These are phyloP conservation scores for Frankliniella intonsa DNA, from an alignment of 2,888 invertebrate genomes.

Conservation along the genomic window DNA sequence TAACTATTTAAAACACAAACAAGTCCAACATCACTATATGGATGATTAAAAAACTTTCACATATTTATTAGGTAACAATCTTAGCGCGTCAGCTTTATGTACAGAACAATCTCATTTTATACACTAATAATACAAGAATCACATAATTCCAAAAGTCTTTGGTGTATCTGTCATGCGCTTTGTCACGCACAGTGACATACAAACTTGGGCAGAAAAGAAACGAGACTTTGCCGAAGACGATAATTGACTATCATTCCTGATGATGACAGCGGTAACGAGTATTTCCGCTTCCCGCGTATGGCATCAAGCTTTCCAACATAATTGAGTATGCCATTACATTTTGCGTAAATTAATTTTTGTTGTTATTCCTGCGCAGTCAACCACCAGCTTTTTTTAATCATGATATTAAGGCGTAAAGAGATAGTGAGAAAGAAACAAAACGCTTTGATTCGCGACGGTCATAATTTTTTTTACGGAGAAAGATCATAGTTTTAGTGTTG, in stretches of 20 bases:
- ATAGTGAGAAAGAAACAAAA: no score
- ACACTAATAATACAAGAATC: slow-evolving; percentile 12
- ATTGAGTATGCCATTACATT: no score
- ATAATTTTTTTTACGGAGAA: no score
- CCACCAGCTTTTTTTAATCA: no score
- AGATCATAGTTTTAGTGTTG: background rate
- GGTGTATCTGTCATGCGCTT: slow-evolving; percentile 8
- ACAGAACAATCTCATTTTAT: background rate
- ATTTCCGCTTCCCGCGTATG: no score
- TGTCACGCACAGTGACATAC: background rate
- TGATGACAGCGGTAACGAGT: no score
- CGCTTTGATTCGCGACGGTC: no score
- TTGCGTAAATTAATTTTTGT: no score
- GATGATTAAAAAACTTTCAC: slow-evolving; percentile 2
- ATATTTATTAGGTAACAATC: slow-evolving; percentile 18
- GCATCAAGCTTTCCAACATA: no score
- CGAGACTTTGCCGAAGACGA: background rate
- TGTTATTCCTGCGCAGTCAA: no score
- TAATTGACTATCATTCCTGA: background rate
- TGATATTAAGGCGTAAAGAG: no score
- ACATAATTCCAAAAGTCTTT: slow-evolving; percentile 7
- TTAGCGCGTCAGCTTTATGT: background rate
- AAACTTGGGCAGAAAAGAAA: background rate
- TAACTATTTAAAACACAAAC: background rate
- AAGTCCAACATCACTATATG: background rate